Evolutionary conservation across 2,888 invertebrate species (phyloP).

Genomic region (Dasypogon diadema): DNA sequence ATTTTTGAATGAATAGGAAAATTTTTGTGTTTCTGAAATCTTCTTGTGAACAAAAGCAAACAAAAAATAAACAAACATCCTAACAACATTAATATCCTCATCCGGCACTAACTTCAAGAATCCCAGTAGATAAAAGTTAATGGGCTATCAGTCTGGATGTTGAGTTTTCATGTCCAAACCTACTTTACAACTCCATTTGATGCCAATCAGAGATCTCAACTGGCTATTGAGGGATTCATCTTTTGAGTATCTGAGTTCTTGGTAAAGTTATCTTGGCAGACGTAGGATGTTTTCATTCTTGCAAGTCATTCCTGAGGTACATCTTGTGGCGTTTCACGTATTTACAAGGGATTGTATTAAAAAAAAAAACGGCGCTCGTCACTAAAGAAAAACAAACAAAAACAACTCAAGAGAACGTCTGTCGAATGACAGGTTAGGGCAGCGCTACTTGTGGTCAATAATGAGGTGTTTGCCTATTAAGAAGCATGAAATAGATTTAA

Average conservation of each 20-base stretch:
- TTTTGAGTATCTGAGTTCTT: neutral
- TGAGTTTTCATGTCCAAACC: slow-evolving; percentile 47
- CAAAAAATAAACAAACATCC: neutral
- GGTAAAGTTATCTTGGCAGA: neutral
- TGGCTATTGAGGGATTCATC: slow-evolving; percentile 43
- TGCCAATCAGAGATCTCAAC: slow-evolving; percentile 48
- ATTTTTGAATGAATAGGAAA: too few species aligned
- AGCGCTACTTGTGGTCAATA: slow-evolving; percentile 39
- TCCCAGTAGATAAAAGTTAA: slow-evolving; percentile 40
- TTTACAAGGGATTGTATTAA: slow-evolving; percentile 12
- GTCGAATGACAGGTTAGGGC: neutral
- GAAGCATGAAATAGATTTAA: slow-evolving; percentile 36
- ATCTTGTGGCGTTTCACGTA: slow-evolving; percentile 39
- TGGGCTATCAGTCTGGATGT: slow-evolving; percentile 44
- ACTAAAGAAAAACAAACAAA: slow-evolving; percentile 44
- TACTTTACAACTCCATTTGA: slow-evolving; percentile 47
- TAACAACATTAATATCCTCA: neutral
- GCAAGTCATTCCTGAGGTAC: slow-evolving; percentile 34
- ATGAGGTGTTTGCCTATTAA: slow-evolving; percentile 42
- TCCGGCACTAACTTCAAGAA: neutral
- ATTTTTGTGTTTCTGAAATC: too few species aligned
- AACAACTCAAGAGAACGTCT: slow-evolving; percentile 28
- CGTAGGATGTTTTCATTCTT: slow-evolving; percentile 23
- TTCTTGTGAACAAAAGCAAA: too few species aligned
- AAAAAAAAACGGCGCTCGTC: slow-evolving; percentile 35